Conservation (phyloP, 2,113 vertebrate species). For the Typhlomys cinereus region DNA sequence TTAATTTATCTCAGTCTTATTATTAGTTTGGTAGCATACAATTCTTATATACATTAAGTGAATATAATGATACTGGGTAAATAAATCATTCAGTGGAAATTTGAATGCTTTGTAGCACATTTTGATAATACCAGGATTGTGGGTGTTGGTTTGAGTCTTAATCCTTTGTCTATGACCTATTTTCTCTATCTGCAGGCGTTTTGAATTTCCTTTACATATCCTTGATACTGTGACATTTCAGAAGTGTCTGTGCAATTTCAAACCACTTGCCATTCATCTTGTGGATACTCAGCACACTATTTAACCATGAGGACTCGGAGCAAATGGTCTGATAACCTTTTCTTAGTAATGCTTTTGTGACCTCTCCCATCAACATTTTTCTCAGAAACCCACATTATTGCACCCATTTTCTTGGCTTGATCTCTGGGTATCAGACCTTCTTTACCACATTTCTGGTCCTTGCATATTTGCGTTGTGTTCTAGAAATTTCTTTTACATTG, state of each 20-base stretch:
- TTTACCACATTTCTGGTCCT: not conserved
- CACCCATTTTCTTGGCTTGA: no score
- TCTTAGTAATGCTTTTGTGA: not conserved
- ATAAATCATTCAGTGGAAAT: not conserved
- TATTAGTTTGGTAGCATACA: not conserved
- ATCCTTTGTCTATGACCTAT: not conserved
- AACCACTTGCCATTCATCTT: conserved; percentile 27
- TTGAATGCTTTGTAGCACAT: not conserved
- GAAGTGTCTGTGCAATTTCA: not conserved
- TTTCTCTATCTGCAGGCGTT: not conserved
- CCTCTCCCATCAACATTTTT: not conserved
- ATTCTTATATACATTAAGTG: not conserved
- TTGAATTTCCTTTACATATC: conserved; percentile 3
- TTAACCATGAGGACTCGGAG: not conserved
- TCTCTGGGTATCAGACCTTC: not conserved
- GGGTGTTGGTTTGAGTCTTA: not conserved
- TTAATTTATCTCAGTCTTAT: conserved; percentile 13
- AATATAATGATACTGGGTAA: not conserved
- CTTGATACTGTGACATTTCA: conserved; percentile 14
- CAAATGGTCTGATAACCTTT: not conserved
- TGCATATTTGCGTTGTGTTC: not conserved
- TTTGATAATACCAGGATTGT: not conserved
- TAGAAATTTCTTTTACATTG: not conserved
- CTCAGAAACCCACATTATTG: not conserved
- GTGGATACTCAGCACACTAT: not conserved